Conservation (phyloP, 1,140 invertebrate species). For the Tetragonula clypearis region DNA sequence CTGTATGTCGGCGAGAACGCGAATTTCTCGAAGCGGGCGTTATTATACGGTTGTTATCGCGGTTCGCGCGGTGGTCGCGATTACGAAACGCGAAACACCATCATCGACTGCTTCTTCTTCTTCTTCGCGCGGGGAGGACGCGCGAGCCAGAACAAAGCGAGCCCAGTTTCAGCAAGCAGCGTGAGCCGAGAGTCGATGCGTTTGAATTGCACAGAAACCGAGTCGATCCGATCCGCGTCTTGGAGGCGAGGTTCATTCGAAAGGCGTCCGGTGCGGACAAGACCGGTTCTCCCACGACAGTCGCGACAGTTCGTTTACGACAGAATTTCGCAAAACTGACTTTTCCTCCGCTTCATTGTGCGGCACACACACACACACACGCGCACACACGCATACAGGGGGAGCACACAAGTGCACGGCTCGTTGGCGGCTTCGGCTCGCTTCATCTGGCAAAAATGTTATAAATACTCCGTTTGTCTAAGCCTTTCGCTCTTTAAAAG, state of each 20-base stretch:
- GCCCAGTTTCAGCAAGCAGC: conserved; percentile 16
- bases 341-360: conserved; percentile 8
- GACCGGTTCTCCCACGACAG: conserved; percentile 68
- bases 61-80: too few species aligned
- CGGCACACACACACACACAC: neutral
- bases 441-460: neutral
- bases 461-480: neutral
- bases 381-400: neutral
- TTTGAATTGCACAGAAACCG: conserved; percentile 34
- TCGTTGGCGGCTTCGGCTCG: neutral
- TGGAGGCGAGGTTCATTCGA: conserved; percentile 41
- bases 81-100: neutral
- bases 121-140: neutral
- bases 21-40: too few species aligned
- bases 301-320: conserved; percentile 31
- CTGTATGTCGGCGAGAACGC: too few species aligned
- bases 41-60: neutral
- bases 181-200: neutral
- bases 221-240: conserved; percentile 30
- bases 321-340: conserved; percentile 59
- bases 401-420: neutral
- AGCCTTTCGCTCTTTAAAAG: conserved; percentile 26
- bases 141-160: conserved; percentile 27
- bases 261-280: conserved; percentile 39
- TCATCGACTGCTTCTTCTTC: neutral